Evolutionary conservation across 2,797 vertebrate genomes (phyloP).

Genomic region (Sebastiscus tertius): DNA sequence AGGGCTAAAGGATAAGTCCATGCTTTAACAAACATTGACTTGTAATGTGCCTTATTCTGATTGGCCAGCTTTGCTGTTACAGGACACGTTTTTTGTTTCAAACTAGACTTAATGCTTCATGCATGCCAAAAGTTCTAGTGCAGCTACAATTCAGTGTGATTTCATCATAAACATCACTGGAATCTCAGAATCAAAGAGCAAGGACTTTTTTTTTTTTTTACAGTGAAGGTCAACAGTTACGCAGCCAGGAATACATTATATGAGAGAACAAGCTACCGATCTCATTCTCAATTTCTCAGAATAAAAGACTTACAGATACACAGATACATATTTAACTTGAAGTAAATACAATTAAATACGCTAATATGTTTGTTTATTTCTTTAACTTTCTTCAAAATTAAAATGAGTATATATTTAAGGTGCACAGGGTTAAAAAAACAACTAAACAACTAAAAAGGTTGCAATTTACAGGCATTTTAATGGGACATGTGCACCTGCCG

Average conservation of each 20-base stretch:
- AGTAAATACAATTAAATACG: accelerated
- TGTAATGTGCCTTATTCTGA: not conserved
- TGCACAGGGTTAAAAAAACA: not conserved
- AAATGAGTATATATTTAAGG: not conserved
- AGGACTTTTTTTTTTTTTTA: not conserved
- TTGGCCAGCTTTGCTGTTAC: not conserved
- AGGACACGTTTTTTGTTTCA: not conserved
- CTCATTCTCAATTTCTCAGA: not conserved
- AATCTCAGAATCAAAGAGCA: not conserved
- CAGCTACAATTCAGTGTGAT: not conserved
- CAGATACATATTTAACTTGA: not conserved
- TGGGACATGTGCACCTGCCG: not conserved
- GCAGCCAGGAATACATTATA: not conserved
- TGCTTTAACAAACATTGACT: not conserved
- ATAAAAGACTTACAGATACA: not conserved
- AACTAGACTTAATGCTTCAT: not conserved
- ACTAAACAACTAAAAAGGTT: not conserved
- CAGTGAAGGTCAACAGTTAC: no score
- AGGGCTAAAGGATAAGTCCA: not conserved
- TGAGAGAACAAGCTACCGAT: not conserved
- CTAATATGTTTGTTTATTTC: not conserved
- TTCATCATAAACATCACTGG: not conserved
- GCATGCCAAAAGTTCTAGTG: not conserved
- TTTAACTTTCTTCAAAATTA: not conserved
- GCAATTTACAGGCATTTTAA: not conserved